These are phyloP conservation scores for Zaprionus nigranus DNA, from an alignment of 1,140 invertebrate genomes.

Conservation along the genomic window DNA sequence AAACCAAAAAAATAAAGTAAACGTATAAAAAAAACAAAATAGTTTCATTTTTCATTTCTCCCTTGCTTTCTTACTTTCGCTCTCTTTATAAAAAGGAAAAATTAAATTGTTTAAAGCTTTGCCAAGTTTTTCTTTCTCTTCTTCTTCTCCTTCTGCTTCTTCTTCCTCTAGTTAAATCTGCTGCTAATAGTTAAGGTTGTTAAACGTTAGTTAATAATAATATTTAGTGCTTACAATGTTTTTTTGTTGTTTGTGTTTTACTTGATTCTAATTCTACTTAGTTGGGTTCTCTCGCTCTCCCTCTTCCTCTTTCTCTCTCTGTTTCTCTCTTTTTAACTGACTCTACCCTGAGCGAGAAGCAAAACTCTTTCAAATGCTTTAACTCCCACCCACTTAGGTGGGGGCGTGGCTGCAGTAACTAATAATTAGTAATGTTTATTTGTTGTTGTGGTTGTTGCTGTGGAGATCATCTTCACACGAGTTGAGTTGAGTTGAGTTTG, in stretches of 20 bases:
- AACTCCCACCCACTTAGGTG: conserved; percentile 10
- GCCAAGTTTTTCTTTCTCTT: conserved; percentile 66
- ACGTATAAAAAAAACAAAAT: conserved; percentile 71
- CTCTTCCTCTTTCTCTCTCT: not conserved
- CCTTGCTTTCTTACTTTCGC: conserved; percentile 27
- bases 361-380: conserved; percentile 53
- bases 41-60: conserved; percentile 57
- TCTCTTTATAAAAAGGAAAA: conserved; percentile 68
- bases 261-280: conserved; percentile 52
- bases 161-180: conserved; percentile 56
- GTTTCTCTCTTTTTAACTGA: conserved; percentile 22
- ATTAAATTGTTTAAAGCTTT: conserved; percentile 84
- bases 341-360: conserved; percentile 25
- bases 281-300: conserved; percentile 16
- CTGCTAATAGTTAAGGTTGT: conserved; percentile 49
- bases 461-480: conserved; percentile 80
- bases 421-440: conserved; percentile 18
- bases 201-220: conserved; percentile 64
- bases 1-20: conserved; percentile 73
- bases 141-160: conserved; percentile 39
- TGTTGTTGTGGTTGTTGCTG: conserved; percentile 44
- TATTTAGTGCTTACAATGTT: conserved; percentile 65
- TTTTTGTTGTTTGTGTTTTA: conserved; percentile 25
- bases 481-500: conserved; percentile 52
- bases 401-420: conserved; percentile 32